A percentile compares a stretch with the other conserved stretches of the same genome.
phyloP scores from a whole-genome alignment of 2,888 invertebrate species.

The Baronia brevicornis region DNA sequence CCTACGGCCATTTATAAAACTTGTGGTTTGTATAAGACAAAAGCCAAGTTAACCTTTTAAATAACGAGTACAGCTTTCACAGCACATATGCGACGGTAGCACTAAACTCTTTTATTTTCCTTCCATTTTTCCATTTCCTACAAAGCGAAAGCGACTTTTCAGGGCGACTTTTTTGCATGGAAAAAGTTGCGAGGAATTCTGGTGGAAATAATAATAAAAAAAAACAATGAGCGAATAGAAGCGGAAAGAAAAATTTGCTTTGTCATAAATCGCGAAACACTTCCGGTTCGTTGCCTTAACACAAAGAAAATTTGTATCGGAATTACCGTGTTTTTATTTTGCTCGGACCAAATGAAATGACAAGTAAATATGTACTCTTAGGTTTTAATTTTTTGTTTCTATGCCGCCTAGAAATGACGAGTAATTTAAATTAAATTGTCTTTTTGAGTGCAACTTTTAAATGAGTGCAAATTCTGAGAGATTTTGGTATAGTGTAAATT shows the following conservation, averaged over 20 bases:
- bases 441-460: too few species aligned
- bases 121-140: conserved; percentile 63
- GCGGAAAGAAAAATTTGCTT: conserved; percentile 72
- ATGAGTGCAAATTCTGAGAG: too few species aligned
- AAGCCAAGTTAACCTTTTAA: conserved; percentile 34
- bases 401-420: too few species aligned
- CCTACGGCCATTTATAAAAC: too few species aligned
- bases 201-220: conserved; percentile 56
- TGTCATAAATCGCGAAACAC: conserved; percentile 71
- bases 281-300: conserved; percentile 63
- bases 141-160: conserved; percentile 67
- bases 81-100: conserved; percentile 51
- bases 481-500: too few species aligned
- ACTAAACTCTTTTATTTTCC: conserved; percentile 50
- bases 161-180: conserved; percentile 58
- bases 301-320: conserved; percentile 67
- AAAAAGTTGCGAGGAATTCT: conserved; percentile 63
- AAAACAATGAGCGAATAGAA: conserved; percentile 64
- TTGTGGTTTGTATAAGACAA: conserved; percentile 14
- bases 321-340: conserved; percentile 46
- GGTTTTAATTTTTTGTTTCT: conserved; percentile 16
- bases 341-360: conserved; percentile 36
- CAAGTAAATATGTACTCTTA: conserved; percentile 26
- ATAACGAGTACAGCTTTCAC: conserved; percentile 40
- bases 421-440: too few species aligned